These are phyloP conservation scores for Oceanodroma leucorhoa DNA, from an alignment of 2,797 vertebrate species.

Conservation along the genomic window DNA sequence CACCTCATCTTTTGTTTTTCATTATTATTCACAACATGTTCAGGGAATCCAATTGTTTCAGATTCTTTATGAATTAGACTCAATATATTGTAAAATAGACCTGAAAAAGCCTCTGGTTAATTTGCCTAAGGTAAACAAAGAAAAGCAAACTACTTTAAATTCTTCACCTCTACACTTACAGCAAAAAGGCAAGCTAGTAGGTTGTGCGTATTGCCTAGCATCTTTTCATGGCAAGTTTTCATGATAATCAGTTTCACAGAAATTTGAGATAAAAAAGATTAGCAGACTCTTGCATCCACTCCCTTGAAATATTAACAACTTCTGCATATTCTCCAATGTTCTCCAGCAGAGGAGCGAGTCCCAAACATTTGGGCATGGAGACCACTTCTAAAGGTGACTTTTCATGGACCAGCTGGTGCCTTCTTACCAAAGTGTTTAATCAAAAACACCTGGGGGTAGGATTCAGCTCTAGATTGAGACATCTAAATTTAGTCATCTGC, in stretches of 20 bases:
- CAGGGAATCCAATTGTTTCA: not conserved
- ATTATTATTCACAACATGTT: not conserved
- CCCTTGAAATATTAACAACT: not conserved
- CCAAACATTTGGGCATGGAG: not conserved
- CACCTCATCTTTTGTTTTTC: not conserved
- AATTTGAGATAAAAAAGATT: not conserved
- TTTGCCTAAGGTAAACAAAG: not conserved
- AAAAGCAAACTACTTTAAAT: not conserved
- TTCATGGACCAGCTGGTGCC: not conserved
- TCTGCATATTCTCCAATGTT: not conserved
- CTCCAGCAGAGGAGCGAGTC: not conserved
- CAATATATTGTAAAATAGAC: not conserved
- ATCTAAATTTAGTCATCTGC: not conserved
- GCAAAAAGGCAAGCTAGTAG: not conserved
- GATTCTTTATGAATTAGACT: not conserved
- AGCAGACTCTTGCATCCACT: not conserved
- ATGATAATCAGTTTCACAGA: not conserved
- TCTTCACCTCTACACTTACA: not conserved
- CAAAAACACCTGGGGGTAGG: not conserved
- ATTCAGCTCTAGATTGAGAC: not conserved
- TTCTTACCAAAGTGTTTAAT: not conserved
- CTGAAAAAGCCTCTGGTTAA: not conserved
- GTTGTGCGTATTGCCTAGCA: not conserved
- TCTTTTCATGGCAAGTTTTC: not conserved
- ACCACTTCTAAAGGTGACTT: not conserved